Conservation (phyloP, 2,113 vertebrate species). For the Sitta europaea region DNA sequence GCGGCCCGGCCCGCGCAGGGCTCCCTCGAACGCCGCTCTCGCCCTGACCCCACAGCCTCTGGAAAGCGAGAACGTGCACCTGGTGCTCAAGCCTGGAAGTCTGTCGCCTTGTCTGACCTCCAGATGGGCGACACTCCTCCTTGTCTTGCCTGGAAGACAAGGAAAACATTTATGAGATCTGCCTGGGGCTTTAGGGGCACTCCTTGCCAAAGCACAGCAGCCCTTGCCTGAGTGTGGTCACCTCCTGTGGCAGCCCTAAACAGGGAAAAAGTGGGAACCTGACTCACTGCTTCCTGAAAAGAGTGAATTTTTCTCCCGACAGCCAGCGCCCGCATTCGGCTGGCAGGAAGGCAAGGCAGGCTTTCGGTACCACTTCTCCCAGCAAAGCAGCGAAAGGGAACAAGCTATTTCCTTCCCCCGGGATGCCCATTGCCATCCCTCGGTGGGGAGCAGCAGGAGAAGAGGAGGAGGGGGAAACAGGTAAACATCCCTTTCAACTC, state of each 20-base stretch:
- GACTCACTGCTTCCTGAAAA: not conserved
- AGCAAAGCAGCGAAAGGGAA: not conserved
- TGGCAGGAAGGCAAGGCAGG: not conserved
- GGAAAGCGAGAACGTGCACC: not conserved
- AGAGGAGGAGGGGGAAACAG: not conserved
- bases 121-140: not conserved
- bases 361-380: not conserved
- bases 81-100: not conserved
- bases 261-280: not conserved
- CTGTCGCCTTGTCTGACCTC: not conserved
- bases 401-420: not conserved
- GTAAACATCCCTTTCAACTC: not conserved
- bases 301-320: not conserved
- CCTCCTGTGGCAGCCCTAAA: rapidly evolving
- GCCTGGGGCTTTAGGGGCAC: not conserved
- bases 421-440: not conserved
- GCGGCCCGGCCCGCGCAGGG: no score
- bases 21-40: no score
- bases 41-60: not conserved
- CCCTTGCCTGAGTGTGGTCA: rapidly evolving
- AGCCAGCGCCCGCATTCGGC: not conserved
- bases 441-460: not conserved
- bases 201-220: not conserved
- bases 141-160: not conserved
- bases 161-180: not conserved